Evolutionary conservation across 2,888 invertebrate genomes (phyloP).

Genomic region (Podabrus alpinus): DNA sequence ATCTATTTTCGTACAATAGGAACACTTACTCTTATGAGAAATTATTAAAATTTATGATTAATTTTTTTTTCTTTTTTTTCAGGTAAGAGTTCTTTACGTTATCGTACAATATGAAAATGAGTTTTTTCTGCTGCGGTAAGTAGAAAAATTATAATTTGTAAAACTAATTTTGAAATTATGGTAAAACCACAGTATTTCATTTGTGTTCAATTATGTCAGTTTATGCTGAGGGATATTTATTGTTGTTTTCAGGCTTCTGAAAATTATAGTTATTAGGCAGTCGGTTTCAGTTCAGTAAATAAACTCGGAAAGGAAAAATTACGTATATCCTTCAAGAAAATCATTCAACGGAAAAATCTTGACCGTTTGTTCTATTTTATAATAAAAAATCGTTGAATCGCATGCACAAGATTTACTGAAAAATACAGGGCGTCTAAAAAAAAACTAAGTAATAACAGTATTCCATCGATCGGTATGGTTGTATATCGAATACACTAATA

Average conservation of each 20-base stretch:
- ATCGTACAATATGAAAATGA: not conserved
- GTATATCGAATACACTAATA: too few relatives aligned
- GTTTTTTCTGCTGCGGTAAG: not conserved
- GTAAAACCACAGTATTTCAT: not conserved
- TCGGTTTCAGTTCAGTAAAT: not conserved
- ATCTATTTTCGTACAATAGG: not conserved
- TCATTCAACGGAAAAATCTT: not conserved
- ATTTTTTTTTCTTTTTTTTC: not conserved
- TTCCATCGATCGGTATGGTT: too few relatives aligned
- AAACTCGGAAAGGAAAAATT: not conserved
- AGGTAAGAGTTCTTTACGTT: not conserved
- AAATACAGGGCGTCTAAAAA: not conserved
- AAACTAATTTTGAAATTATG: too few relatives aligned
- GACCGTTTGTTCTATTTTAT: not conserved
- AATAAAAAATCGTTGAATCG: not conserved
- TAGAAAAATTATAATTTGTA: not conserved
- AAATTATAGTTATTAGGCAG: not conserved
- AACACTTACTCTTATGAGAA: not conserved
- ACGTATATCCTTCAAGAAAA: not conserved
- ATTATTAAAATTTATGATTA: not conserved
- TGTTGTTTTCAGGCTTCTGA: not conserved
- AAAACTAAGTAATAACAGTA: too few relatives aligned
- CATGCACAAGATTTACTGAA: not conserved
- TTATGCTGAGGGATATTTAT: not conserved
- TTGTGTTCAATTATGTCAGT: not conserved